Evolutionary conservation across 64 coral and sea anemone species (phyloP).

Genomic region (Hydrozoanthus tunicans): DNA sequence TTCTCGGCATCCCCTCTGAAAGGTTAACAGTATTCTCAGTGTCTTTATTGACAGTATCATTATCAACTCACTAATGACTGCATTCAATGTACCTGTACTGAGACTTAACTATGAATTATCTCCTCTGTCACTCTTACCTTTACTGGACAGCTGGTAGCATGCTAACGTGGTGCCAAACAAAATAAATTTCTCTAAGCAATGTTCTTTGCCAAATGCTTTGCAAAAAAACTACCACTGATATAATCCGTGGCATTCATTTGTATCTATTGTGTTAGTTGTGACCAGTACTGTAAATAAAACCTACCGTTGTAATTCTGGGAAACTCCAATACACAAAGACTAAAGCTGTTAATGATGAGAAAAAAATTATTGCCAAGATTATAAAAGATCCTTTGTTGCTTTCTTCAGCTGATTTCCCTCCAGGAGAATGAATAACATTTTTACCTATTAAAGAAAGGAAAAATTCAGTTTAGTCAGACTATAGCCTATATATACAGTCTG

Average conservation of each 20-base stretch:
- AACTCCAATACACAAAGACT: slow-evolving; percentile 87
- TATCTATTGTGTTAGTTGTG: not conserved
- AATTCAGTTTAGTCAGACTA: not conserved
- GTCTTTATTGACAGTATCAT: too few relatives aligned
- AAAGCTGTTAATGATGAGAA: slow-evolving; percentile 75
- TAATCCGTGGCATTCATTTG: not conserved
- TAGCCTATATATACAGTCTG: not conserved
- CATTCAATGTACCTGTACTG: too few relatives aligned
- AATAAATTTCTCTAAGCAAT: too few relatives aligned
- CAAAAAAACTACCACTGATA: not conserved
- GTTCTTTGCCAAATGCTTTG: too few relatives aligned
- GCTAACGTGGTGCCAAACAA: too few relatives aligned
- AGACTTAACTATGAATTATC: not conserved
- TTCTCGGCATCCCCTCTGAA: slow-evolving; percentile 76
- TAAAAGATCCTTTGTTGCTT: slow-evolving; percentile 74
- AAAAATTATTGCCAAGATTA: slow-evolving; percentile 80
- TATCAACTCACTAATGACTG: not conserved
- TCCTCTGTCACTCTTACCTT: too few relatives aligned
- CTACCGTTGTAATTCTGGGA: slow-evolving; percentile 81
- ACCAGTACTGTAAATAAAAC: not conserved
- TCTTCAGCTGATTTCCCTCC: slow-evolving; percentile 2
- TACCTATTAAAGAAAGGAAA: not conserved
- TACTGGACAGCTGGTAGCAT: not conserved
- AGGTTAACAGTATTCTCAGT: not conserved
- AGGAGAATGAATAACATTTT: not conserved